Percentiles rank a stretch among this genome's conserved stretches.
These are phyloP conservation scores for Atta colombica DNA, from an alignment of 1,140 invertebrate genomes.

Conservation along the genomic window DNA sequence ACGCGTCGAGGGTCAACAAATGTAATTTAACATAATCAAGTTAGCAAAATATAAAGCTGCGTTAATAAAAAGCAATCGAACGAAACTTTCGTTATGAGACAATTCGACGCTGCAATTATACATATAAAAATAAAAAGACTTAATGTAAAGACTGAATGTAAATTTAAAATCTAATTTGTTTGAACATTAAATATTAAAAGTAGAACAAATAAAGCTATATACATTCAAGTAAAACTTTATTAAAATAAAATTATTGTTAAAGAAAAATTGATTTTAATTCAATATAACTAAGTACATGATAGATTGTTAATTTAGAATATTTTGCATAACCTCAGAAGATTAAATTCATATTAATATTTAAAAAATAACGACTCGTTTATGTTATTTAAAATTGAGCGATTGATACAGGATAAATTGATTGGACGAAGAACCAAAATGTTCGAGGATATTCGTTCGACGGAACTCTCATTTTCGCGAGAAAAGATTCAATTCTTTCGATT, in stretches of 20 bases:
- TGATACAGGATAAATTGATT: neutral
- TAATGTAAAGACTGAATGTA: neutral
- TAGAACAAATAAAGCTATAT: neutral
- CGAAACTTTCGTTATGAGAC: neutral
- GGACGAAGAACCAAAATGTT: neutral
- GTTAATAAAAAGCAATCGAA: conserved; percentile 32
- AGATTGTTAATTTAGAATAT: conserved; percentile 7
- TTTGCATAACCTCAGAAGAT: neutral
- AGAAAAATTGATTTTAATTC: neutral
- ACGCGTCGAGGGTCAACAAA: neutral
- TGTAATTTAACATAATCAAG: conserved; percentile 43
- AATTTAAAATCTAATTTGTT: neutral
- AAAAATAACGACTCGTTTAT: conserved; percentile 1
- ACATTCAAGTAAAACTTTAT: neutral
- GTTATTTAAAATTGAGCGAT: neutral
- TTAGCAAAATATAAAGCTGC: conserved; percentile 39
- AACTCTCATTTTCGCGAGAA: neutral
- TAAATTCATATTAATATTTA: neutral
- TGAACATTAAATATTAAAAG: neutral
- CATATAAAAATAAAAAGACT: neutral
- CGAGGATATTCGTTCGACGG: neutral
- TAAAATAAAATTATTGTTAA: neutral
- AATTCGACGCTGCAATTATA: conserved; percentile 1
- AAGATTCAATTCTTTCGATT: conserved; percentile 49
- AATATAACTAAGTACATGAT: too few relatives aligned